Conservation (phyloP, 2,797 vertebrate species). For the Vultur gryphus region DNA sequence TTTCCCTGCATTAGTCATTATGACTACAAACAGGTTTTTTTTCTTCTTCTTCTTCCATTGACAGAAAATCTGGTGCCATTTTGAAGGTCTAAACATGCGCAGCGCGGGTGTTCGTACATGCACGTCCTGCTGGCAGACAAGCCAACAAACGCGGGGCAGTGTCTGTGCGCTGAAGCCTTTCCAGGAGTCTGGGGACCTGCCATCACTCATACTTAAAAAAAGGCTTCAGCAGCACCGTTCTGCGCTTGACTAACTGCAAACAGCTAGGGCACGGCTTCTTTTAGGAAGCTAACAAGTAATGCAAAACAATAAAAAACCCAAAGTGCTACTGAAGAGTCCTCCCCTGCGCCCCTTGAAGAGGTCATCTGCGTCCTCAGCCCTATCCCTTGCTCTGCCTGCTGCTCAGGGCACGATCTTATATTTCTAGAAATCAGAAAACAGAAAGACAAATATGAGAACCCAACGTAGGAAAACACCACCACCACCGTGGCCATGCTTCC, state of each 20-base stretch:
- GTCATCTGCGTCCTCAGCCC: fast-evolving
- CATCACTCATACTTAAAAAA: not conserved
- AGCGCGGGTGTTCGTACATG: not conserved
- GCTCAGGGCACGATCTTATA: not conserved
- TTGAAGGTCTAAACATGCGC: not conserved
- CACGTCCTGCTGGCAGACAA: not conserved
- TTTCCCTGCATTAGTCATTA: not conserved
- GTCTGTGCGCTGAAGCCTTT: not conserved
- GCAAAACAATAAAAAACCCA: not conserved
- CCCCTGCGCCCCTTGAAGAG: not conserved
- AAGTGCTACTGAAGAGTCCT: not conserved
- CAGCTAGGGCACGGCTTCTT: not conserved
- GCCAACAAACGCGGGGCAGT: not conserved
- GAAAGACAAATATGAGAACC: not conserved
- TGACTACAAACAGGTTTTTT: not conserved
- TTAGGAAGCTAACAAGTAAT: not conserved
- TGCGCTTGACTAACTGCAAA: not conserved
- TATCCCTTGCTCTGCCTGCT: not conserved
- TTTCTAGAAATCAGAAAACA: not conserved
- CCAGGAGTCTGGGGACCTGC: not conserved
- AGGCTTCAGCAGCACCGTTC: not conserved
- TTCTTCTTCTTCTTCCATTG: not conserved
- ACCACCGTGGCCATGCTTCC: not conserved
- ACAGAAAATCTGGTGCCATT: not conserved
- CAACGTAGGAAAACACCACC: not conserved